phyloP scores from a whole-genome alignment of 2,113 vertebrate species.

The Echinops telfairi region DNA sequence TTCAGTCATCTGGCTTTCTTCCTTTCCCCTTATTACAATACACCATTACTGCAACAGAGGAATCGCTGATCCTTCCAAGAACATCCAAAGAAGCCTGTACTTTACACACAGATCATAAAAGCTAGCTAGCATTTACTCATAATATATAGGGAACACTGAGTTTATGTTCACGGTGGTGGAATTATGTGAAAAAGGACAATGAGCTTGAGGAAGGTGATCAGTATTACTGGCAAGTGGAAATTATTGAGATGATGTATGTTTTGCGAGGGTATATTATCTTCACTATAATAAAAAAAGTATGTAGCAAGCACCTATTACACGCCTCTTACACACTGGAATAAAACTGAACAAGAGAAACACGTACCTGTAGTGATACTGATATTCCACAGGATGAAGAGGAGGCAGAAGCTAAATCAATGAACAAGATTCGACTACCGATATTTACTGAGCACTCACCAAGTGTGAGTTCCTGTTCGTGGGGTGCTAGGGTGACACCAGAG shows the following conservation, averaged over 20 bases:
- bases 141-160: not conserved
- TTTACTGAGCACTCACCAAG: not conserved
- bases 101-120: not conserved
- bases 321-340: not conserved
- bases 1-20: not conserved
- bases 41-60: not conserved
- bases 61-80: not conserved
- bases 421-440: not conserved
- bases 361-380: not conserved
- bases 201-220: not conserved
- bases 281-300: not conserved
- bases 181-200: not conserved
- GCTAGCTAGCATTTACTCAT: not conserved
- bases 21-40: not conserved
- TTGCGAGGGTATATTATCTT: not conserved
- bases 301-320: not conserved
- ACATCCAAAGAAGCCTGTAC: not conserved
- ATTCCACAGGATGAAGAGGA: not conserved
- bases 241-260: not conserved
- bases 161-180: too few relatives aligned
- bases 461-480: not conserved
- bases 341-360: not conserved
- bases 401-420: not conserved
- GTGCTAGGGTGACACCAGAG: not conserved
- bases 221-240: not conserved